Evolutionary conservation across 2,888 invertebrate species (phyloP), one percentile per base, ranked within the genome.

Genomic region (Polydrusus tereticollis): DNA sequence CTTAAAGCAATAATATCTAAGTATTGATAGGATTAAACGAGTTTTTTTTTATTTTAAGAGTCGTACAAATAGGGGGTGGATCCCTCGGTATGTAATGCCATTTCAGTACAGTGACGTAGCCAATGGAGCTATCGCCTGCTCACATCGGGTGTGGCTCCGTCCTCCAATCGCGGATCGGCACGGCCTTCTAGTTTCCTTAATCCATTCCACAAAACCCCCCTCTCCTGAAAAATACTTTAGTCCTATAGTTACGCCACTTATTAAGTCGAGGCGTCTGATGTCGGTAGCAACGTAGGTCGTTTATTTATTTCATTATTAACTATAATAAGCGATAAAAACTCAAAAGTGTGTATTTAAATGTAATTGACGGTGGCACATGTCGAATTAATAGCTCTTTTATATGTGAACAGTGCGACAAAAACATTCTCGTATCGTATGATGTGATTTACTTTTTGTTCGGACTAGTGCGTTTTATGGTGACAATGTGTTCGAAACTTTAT

Each of bases 211-310:
- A 29, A 23, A 43, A 23, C 36, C 33, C n/a, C 62, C 71, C 74
- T 68, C 43, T 72, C 63, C 55, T 50, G n/a, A 50, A 41, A 64
- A 65, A 60, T 38, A 68, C 43, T 52, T 16, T 20, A 12, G 29
- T 47, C 29, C 36, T 38, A 59, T 43, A 20, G 62, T 29, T 52
- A 55, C 52, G 23, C 73, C 58, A 73, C 82, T 81, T 84, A 85
- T 84, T 85, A 85, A 82, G 83, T 80, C 78, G 79, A 82, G 83
- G 83, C 84, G 78, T 82, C 82, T 81, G 82, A 81, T 79, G 81
- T 81, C 82, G 83, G 84, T 83, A 84, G 83, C 83, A 84, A 45
- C 38, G 63, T 26, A 45, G 10, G n/a, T 20, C 59, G 67, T 67
- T 52, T 57, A 36, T 2, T n/a, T 60, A 63, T 55, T 23, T 18